Percentiles rank a stretch among this genome's conserved stretches.
Conservation (phyloP, 2,888 invertebrate genomes). For the Heliconius charithonia region DNA sequence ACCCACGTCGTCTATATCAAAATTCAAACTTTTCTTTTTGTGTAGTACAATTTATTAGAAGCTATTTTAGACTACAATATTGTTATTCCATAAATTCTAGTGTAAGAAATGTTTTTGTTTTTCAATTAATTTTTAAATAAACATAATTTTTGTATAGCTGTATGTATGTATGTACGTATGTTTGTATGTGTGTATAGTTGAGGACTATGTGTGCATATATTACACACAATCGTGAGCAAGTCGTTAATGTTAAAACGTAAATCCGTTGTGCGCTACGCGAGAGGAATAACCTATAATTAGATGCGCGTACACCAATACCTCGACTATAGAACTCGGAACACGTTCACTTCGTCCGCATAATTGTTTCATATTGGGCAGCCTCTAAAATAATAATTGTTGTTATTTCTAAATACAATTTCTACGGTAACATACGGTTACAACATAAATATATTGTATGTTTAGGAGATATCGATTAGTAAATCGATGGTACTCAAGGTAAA, state of each 20-base stretch:
- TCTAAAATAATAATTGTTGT: constrained; percentile 24
- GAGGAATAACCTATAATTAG: constrained; percentile 83
- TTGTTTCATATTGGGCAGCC: constrained; percentile 40
- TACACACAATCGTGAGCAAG: constrained; percentile 71
- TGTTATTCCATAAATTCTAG: background rate
- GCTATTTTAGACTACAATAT: background rate
- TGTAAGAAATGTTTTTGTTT: background rate
- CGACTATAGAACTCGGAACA: constrained; percentile 43
- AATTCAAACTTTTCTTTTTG: background rate
- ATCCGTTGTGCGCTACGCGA: constrained; percentile 77
- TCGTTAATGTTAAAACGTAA: constrained; percentile 77
- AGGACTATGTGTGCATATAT: constrained; percentile 28
- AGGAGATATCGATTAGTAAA: background rate
- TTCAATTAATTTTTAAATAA: background rate
- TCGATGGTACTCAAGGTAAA: too few species aligned
- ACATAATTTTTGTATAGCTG: constrained; percentile 47
- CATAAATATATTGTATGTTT: background rate
- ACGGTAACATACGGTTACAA: too few species aligned
- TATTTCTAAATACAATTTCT: background rate
- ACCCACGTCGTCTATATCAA: background rate
- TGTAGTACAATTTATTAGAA: background rate
- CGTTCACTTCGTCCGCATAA: constrained; percentile 41
- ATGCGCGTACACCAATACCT: constrained; percentile 70
- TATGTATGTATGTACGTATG: constrained; percentile 43
- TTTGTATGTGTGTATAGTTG: constrained; percentile 47